Evolutionary conservation across 2,888 invertebrate species (phyloP).

Genomic region (Agrotis clavis): DNA sequence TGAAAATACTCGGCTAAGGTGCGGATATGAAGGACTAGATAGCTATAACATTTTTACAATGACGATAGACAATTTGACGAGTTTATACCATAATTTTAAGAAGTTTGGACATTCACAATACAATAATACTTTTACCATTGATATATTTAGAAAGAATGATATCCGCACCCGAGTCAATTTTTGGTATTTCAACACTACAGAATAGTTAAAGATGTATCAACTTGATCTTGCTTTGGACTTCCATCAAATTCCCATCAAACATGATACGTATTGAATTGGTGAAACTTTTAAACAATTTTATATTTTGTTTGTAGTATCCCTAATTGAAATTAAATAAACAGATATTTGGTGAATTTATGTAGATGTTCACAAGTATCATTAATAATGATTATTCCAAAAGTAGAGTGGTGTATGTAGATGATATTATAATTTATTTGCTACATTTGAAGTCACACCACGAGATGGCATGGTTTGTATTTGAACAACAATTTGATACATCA

Average conservation of each 20-base stretch:
- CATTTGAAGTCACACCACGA: slow-evolving; percentile 26
- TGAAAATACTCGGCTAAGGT: slow-evolving; percentile 35
- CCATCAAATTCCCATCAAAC: slow-evolving; percentile 23
- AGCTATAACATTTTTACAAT: slow-evolving; percentile 1
- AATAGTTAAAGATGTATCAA: slow-evolving; percentile 70
- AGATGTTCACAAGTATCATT: background rate
- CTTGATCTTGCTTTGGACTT: slow-evolving; percentile 56
- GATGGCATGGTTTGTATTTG: slow-evolving; percentile 32
- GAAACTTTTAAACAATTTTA: background rate
- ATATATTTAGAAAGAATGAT: slow-evolving; percentile 14
- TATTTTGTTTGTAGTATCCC: background rate
- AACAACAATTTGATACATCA: slow-evolving; percentile 68
- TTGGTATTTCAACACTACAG: slow-evolving; percentile 56
- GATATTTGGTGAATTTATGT: slow-evolving; percentile 4
- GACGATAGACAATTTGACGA: background rate
- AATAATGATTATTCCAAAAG: too few species aligned
- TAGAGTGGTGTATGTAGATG: slow-evolving; percentile 2
- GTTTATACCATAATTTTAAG: slow-evolving; percentile 14
- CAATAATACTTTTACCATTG: slow-evolving; percentile 13
- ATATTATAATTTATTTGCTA: background rate
- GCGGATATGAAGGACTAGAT: slow-evolving; percentile 41
- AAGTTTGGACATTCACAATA: slow-evolving; percentile 24
- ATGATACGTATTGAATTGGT: background rate
- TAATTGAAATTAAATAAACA: background rate
- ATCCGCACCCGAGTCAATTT: slow-evolving; percentile 51